Evolutionary conservation across 2,113 vertebrate genomes (phyloP).

Genomic region (Prochilodus magdalenae): DNA sequence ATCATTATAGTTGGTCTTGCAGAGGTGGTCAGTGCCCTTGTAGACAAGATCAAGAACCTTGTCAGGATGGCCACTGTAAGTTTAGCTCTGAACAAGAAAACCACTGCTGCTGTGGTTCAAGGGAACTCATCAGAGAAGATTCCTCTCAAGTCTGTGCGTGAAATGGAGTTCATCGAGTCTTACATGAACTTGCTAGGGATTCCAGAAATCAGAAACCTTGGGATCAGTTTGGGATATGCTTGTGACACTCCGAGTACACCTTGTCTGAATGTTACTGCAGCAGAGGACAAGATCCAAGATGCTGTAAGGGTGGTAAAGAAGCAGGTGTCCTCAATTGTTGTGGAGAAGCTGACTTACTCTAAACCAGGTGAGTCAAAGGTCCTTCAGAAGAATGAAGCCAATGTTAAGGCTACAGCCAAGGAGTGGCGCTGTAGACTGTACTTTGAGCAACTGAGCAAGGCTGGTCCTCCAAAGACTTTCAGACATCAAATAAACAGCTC

Average conservation of each 20-base stretch:
- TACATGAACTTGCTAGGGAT: constrained; percentile 45
- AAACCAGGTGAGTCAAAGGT: constrained; percentile 59
- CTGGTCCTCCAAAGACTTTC: background rate
- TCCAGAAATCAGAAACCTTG: constrained; percentile 51
- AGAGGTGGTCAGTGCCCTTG: constrained; percentile 26
- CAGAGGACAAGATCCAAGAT: constrained; percentile 48
- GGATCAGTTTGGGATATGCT: constrained; percentile 22
- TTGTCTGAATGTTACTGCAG: constrained; percentile 53
- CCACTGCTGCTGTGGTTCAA: too few species aligned
- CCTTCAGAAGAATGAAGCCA: constrained; percentile 49
- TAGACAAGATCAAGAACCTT: constrained; percentile 30
- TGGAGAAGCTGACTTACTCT: constrained; percentile 43
- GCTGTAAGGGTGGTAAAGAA: constrained; percentile 38
- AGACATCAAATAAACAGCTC: constrained; percentile 6
- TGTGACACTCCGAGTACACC: constrained; percentile 8
- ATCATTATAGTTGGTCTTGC: constrained; percentile 52
- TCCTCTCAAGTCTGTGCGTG: constrained; percentile 39
- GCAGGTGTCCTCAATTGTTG: constrained; percentile 27
- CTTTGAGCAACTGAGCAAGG: constrained; percentile 14
- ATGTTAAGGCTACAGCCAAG: constrained; percentile 46
- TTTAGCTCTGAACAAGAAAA: constrained; percentile 49
- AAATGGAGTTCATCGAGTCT: constrained; percentile 54
- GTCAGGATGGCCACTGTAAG: constrained; percentile 37
- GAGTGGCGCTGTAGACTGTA: constrained; percentile 46
- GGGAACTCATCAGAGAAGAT: constrained; percentile 19